Evolutionary conservation across 2,797 vertebrate species (phyloP).

Genomic region (Salmo trutta): DNA sequence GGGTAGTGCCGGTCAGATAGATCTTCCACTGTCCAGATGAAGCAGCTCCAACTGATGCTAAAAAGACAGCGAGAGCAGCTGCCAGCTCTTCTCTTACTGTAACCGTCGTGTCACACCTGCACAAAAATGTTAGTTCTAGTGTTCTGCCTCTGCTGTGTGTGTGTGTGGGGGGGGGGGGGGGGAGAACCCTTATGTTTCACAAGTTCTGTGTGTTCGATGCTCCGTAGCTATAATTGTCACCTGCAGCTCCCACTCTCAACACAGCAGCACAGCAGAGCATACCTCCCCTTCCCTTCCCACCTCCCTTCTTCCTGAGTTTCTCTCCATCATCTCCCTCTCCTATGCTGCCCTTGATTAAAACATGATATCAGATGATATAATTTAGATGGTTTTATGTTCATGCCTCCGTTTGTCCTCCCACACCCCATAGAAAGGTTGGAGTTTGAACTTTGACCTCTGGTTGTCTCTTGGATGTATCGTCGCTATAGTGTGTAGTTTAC

Average conservation of each 20-base stretch:
- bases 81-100: not conserved
- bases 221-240: not conserved
- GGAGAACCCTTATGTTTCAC: not conserved
- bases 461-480: not conserved
- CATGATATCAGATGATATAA: not conserved
- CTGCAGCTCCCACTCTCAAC: not conserved
- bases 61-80: not conserved
- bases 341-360: not conserved
- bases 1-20: not conserved
- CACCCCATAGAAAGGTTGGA: not conserved
- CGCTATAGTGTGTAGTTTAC: conserved; percentile 21
- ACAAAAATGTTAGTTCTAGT: conserved; percentile 21
- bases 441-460: not conserved
- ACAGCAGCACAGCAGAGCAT: not conserved
- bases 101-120: conserved; percentile 11
- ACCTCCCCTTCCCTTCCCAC: not conserved
- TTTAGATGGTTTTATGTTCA: not conserved
- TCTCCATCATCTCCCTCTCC: conserved; percentile 14
- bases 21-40: not conserved
- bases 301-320: conserved; percentile 8
- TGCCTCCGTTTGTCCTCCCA: not conserved
- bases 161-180: not conserved
- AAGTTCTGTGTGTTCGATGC: not conserved
- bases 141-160: not conserved
- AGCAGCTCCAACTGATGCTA: conserved; percentile 4